Base-by-base conservation (phyloP, 2,888 invertebrate genomes). In the Cistogaster globosa region DNA sequence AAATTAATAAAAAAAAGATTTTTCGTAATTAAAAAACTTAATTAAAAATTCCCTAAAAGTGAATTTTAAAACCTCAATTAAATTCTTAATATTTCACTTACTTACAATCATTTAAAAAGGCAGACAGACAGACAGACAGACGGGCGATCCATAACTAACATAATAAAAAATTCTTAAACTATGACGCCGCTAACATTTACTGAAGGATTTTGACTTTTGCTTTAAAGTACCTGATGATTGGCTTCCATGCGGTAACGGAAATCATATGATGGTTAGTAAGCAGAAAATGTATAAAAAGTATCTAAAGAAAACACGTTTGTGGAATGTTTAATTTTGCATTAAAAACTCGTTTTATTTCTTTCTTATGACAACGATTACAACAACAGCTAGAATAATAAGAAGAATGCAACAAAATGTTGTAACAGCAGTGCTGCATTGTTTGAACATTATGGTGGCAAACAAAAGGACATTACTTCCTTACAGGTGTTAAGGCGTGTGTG, bases 311-410 rank as follows among this genome's bases (percentile, higher is more conserved):
- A 85, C 85, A 82, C 85, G 85, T 85, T 85, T 82, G 8, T 75
- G 82, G 85, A 85, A 82, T 85, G 82, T 55, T 82, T 85, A 85
- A 85, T 85, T 69, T 78, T 74, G 69, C 74, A 82, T 62, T 38
- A 58, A 36, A 51, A 51, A n/a, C 51, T 32, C 1, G 12, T 58
- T 22, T 18, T 38, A 16, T 4, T 38, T 53, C 48, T 14, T 6
- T 12, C 55, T 22, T 22, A 74, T 36, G 51, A 67, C 60, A 74
- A 57, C 60, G 67, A 57, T 51, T 26, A 32, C 71, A 63, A 51
- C 58, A 16, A 36, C 16, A 72, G 36, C 60, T n/a, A 32, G 0
- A 5, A 32, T 8, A 5, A 36, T 51, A 55, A 58, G 45, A 68
- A 32, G 18, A 69, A 75, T 58, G 77, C 57, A 32, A 20, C 65